Conservation (phyloP, 2,113 vertebrate species). For the Salvelinus alpinus region DNA sequence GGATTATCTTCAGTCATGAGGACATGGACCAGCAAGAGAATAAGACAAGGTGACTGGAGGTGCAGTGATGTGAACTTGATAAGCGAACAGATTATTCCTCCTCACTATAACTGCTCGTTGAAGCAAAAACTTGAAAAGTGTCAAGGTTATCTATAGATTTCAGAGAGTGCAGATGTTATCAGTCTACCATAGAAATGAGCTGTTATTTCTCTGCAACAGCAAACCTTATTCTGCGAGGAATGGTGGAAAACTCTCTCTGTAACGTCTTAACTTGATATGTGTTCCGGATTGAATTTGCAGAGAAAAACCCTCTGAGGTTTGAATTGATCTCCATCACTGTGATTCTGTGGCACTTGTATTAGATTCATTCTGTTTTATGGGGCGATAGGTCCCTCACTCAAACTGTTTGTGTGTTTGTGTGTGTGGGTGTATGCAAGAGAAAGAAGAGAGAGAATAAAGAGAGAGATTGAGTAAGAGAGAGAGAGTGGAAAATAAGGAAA, state of each 20-base stretch:
- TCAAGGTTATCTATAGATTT: constrained; percentile 5
- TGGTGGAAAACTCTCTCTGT: no score
- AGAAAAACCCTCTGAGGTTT: background rate
- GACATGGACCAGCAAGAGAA: background rate
- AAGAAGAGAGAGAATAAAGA: no score
- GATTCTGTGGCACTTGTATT: background rate
- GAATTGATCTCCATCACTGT: background rate
- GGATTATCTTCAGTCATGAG: constrained; percentile 12
- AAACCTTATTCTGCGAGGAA: no score
- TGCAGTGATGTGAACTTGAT: no score
- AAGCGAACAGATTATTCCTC: no score
- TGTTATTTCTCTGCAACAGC: no score
- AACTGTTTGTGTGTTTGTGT: background rate
- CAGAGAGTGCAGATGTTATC: background rate
- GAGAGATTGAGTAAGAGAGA: background rate
- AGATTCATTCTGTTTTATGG: constrained; percentile 6
- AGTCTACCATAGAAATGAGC: no score
- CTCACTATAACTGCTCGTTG: constrained; percentile 3
- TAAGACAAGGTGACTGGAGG: no score
- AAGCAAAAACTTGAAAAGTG: constrained; percentile 6
- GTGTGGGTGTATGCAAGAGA: background rate
- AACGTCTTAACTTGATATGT: no score
- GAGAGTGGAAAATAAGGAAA: background rate
- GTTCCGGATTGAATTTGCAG: background rate
- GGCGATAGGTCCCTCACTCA: background rate